Evolutionary conservation across 2,797 vertebrate species (phyloP).

Genomic region (Petrocephalus sullivani): DNA sequence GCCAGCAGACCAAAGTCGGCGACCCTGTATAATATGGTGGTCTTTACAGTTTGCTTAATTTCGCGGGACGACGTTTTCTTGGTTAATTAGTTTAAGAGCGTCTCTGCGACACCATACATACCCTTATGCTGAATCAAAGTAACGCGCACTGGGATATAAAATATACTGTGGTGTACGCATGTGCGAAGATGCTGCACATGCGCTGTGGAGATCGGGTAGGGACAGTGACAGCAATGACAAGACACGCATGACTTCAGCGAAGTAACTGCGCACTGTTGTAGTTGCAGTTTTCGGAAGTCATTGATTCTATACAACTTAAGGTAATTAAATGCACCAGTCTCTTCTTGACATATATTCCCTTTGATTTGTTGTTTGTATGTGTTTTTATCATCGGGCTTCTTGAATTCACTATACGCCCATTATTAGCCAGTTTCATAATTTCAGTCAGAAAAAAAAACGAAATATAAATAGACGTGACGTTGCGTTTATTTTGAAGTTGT

Average conservation of each 20-base stretch:
- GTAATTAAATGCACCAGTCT: neutral
- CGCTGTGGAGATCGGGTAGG: neutral
- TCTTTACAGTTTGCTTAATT: neutral
- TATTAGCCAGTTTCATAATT: neutral
- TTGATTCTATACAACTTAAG: neutral
- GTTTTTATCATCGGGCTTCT: neutral
- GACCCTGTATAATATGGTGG: neutral
- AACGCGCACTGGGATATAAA: neutral
- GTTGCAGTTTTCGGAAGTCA: neutral
- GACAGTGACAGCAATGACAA: slow-evolving; percentile 2
- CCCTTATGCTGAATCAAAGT: neutral
- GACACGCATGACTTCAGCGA: neutral
- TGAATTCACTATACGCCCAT: neutral
- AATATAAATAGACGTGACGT: neutral
- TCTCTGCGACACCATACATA: neutral
- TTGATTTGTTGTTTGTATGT: neutral
- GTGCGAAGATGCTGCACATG: neutral
- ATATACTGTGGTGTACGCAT: neutral
- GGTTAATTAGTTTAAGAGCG: neutral
- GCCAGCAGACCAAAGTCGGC: neutral
- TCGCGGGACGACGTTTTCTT: neutral
- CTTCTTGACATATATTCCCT: neutral
- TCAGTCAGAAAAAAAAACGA: neutral
- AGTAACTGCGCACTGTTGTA: neutral
- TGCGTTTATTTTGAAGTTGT: neutral